These are phyloP conservation scores for Morelia viridis DNA, from an alignment of 2,797 vertebrate genomes.

Conservation along the genomic window DNA sequence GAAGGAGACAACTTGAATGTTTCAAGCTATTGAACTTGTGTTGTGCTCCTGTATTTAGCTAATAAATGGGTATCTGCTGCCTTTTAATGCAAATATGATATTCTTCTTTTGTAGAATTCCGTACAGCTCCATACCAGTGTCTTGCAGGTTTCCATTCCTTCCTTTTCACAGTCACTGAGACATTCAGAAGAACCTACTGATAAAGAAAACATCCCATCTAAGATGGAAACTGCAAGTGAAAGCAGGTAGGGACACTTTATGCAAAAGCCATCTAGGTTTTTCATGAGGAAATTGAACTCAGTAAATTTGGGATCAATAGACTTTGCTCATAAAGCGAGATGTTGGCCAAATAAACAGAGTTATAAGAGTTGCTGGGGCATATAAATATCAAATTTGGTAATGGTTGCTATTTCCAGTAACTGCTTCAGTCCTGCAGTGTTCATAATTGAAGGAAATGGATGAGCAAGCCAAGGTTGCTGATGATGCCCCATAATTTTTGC, in stretches of 20 bases:
- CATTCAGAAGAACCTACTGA: constrained; percentile 60
- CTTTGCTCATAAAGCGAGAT: background rate
- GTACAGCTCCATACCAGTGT: constrained; percentile 74
- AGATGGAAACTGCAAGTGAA: constrained; percentile 62
- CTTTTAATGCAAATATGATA: background rate
- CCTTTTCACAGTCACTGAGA: constrained; percentile 70
- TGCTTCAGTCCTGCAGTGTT: background rate
- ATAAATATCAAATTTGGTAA: background rate
- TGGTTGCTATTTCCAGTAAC: background rate
- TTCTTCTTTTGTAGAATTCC: constrained; percentile 43
- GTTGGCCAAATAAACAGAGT: background rate
- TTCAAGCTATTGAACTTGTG: constrained; percentile 18
- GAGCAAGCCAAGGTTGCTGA: background rate
- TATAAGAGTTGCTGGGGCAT: too few species aligned
- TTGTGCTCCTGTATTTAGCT: constrained; percentile 13
- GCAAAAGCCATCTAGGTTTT: background rate
- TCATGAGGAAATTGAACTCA: background rate
- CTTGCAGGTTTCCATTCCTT: constrained; percentile 75
- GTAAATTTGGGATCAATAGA: background rate
- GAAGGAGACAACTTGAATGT: background rate
- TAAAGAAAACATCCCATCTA: constrained; percentile 58
- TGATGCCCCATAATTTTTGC: background rate
- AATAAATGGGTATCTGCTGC: constrained; percentile 12
- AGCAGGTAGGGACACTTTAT: constrained; percentile 62
- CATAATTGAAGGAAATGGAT: background rate